Evolutionary conservation across 2,113 vertebrate genomes (phyloP), one percentile per base, ranked within the genome.

Genomic region (Onychostoma macrolepis): DNA sequence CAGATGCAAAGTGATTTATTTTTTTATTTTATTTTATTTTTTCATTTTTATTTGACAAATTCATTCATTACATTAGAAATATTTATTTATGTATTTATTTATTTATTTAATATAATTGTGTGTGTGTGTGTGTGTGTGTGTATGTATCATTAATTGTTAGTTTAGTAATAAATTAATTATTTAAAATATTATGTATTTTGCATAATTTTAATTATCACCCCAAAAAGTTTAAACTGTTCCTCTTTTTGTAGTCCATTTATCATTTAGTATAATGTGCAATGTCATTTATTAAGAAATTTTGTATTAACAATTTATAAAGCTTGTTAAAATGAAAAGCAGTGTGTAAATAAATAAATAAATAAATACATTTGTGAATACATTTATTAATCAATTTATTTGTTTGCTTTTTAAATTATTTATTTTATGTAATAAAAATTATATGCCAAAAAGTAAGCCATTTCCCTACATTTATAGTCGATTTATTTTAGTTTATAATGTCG

Each of bases 101-200:
- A n/a, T n/a, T n/a, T n/a, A n/a, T n/a, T 84, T 79, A 77, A n/a
- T 28, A 38, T 83, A 41, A 24, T 24, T 58, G 6, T 43, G 38
- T 41, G 7, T 41, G 7, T 41, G 41, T 10, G 43, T 45, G 43
- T 45, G 10, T 12, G 36, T 38, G 36, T 38, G 36, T 38, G 6
- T 38, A 5, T 38, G 36, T 33, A 33, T 50, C 12, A 50, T 50
- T 50, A 17, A 50, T 50, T 45, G 43, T 45, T 45, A 45, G 12
- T 45, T 50, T 13, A 50, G 48, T 15, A 50, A 50, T 50, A 50
- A 4, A 50, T 48, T 38, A 2, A 38, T 38, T 50, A 50, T 50
- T 50, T 50, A 50, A 17, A 50, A 13, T 4, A 13, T 4, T 13
- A n/a, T n/a, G 13, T 48, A 48, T 48, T 48, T 48, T n/a, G 8